Evolutionary conservation across 2,113 vertebrate genomes (phyloP), one percentile per base, ranked within the genome.

Genomic region (Prietella phreatophila): DNA sequence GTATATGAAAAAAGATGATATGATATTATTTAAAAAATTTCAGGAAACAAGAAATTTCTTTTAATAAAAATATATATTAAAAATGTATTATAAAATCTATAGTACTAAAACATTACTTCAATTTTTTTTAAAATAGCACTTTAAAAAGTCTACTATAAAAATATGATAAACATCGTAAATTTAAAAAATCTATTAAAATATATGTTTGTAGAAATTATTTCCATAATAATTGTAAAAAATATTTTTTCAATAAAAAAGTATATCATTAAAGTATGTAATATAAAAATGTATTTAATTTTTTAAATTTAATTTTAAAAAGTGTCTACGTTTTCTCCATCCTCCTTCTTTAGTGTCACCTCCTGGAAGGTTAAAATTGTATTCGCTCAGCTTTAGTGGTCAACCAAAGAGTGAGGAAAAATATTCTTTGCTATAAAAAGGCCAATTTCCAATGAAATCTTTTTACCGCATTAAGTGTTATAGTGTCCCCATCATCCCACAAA

Each of bases 341-440:
- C 3, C n/a, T 3, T 27, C 19, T 67, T 80, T 67, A 55, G 17
- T 65, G 73, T 60, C 39, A 76, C n/a, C 19, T 53, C 19, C 15
- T 20, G 75, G 75, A 86, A 65, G 75, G 85, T 53, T 76, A n/a
- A 60, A 53, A 69, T 61, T 30, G 30, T 53, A 14, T 82, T 58
- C 33, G 13, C n/a, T 36, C 67, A 85, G 67, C 67, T 85, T 50
- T 83, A 33, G 10, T 33, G 56, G 80, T 75, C 86, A 82, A 58
- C 17, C 63, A 17, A 73, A 55, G 65, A 13, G 47, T 87, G 13
- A 33, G 15, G 25, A 53, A 81, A 83, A 75, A 83, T 47, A 83
- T 87, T 75, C 47, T 75, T 73, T 50, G 36, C 80, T 73, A 71
- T 85, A 73, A 87, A 69, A 47, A 33, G 33, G 13, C 36, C 86